Base-by-base conservation (phyloP, 2,113 vertebrate species). In the Plecturocebus donacophilus region DNA sequence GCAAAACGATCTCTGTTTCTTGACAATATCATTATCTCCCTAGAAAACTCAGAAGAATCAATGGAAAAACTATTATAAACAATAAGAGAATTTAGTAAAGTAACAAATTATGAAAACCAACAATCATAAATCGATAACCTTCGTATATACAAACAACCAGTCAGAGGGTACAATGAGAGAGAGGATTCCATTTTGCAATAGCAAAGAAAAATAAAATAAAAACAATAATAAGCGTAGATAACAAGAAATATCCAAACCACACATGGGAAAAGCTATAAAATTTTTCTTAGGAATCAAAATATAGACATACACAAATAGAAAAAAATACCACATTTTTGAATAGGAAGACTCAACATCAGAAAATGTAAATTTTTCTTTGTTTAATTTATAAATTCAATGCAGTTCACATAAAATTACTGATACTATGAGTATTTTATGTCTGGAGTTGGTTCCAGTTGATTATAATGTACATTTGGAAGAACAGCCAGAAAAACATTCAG, bases 171-270 rank as follows among this genome's bases (percentile, higher is more conserved):
- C 40, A 42, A 76, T n/a, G 12, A 90, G 25, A 95, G 23, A 42
- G 32, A 92, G 54, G 81, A 82, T 30, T 27, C 30, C 20, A 81
- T 93, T 90, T 96, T 93, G 66, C 6, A 93, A 45, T 12, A 58
- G 6, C 30, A 83, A 96, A 89, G 94, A 21, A 54, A 94, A 56
- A 92, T 68, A n/a, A 83, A 96, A 73, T 45, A 75, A 87, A 93
- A 96, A 42, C 19, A 91, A 76, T 45, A 32, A 35, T 75, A 73
- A 75, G 4, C 56, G 80, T n/a, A 84, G 45, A 84, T 77, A 75
- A 73, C 13, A 93, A 71, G 54, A 83, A 79, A 87, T 83, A 14
- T 83, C 75, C 49, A 83, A 90, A 71, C 9, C 4, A 71, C 79
- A 73, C 1, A 1, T 66, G 3, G 89, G 16, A 35, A 76, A 91